Base-by-base conservation (phyloP, 2,113 vertebrate genomes). In the Pantherophis guttatus region DNA sequence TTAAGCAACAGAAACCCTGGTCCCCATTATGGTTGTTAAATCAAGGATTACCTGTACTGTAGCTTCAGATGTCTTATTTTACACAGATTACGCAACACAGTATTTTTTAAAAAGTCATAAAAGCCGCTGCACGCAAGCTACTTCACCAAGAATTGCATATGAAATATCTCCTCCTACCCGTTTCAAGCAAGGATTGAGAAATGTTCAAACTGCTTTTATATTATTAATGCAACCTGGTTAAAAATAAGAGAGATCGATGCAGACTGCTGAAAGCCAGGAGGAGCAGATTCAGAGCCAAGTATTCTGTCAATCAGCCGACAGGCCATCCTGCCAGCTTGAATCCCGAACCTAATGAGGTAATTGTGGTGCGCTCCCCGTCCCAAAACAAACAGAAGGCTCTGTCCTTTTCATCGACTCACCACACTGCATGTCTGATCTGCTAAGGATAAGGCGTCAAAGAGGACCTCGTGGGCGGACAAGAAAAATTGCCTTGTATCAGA, bases 171-270 rank as follows among this genome's bases (percentile, higher is more conserved):
- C 23, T 58, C 44, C 48, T n/a, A 8, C 59, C 85, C 50, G 50
- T 59, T 87, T 55, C 48, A 33, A 11, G 8, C 91, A 53, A 59
- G 48, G 21, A 8, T 3, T 44, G 75, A 54, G 91, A 88, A 44
- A 88, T 13, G 86, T 26, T 33, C 50, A 15, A n/a, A 88, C 13
- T 33, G 86, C 48, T 88, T 70, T 88, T 92, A 19, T 21, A 24
- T 88, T 92, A 92, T 88, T 88, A 65, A 92, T 92, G 44, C 91
- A 39, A n/a, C 86, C 52, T 26, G 21, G 26, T 29, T n/a, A 91
- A 55, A 81, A 53, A 19, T 26, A 86, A 29, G 24, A 86, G 39
- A 62, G 59, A 87, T 92, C 50, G 54, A 92, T 70, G n/a, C 26
- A 21, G 55, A 5, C 23, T 33, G 57, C 11, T 9, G 26, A 50